Evolutionary conservation across 1,140 invertebrate genomes (phyloP), one percentile per base, ranked within the genome.

Genomic region (Caenorhabditis remanei): DNA sequence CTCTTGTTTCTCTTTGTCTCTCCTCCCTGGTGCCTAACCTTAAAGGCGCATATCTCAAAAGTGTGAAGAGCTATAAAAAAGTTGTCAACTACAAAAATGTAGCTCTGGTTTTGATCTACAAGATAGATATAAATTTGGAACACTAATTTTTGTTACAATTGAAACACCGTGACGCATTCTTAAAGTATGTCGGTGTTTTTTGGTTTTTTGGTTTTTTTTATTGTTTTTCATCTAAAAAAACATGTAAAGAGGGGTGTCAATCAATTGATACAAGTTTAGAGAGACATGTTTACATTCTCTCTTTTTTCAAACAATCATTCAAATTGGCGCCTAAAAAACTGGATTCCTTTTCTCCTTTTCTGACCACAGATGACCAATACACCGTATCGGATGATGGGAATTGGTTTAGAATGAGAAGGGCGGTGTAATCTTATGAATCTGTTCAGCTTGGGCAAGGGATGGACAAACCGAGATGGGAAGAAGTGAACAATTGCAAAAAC

Each of bases 281-380:
- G 14, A 63, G 4, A 63, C 61, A 53, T 14, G 50, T 53, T 53
- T 53, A 53, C 50, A 53, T 14, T 53, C 13, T 6, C 8, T 58
- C n/a, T 8, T 61, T 21, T 61, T n/a, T 61, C 56, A 61, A 61
- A 61, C 65, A 71, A 71, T 71, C 65, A 71, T 46, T 71, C 65
- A 63, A 63, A 63, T 58, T 58, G 56, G 16, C 56, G 24, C 61
- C 61, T 32, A 63, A 63, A 46, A 71, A 71, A 71, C 65, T 43
- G 41, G 65, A 43, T 71, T 24, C 65, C 19, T 43, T n/a, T 11
- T 32, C 32, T 32, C 32, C 2, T n/a, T 19, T 14, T 53, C 16
- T 58, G 56, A 58, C 61, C 61, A 65, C 4, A 24, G 41, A 71
- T 71, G 65, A 71, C 40, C 65, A 71, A 43, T 71, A 71, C 41